phyloP scores from a whole-genome alignment of 2,113 vertebrate species.

The Chaetops frenatus region DNA sequence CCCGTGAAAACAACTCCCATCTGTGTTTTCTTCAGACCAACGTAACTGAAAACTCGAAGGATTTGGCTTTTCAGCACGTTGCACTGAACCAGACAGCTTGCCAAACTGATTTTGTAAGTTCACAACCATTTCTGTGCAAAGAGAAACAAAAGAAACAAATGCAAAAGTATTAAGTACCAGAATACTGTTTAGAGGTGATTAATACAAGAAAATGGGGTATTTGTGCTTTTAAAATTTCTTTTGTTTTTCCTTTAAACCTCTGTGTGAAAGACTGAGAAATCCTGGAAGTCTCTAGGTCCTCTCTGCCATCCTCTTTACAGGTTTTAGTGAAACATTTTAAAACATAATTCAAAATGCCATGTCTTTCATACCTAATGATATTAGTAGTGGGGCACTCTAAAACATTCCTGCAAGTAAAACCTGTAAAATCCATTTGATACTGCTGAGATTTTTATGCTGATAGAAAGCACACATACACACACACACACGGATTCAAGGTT shows the following conservation, averaged over 20 bases:
- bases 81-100: slow-evolving; percentile 57
- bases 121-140: slow-evolving; percentile 75
- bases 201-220: not conserved
- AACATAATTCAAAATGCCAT: not conserved
- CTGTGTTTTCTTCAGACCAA: slow-evolving; percentile 75
- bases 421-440: not conserved
- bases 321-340: not conserved
- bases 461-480: not conserved
- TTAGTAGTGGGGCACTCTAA: not conserved
- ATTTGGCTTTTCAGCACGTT: not conserved
- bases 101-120: slow-evolving; percentile 80
- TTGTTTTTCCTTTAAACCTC: not conserved
- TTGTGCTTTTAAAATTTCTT: not conserved
- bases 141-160: not conserved
- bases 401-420: not conserved
- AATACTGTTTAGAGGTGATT: not conserved
- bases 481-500: not conserved
- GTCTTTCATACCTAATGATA: not conserved
- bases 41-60: slow-evolving; percentile 84
- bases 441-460: not conserved
- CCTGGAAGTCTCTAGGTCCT: not conserved
- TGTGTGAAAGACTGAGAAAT: not conserved
- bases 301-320: not conserved
- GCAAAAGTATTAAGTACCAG: not conserved
- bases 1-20: slow-evolving; percentile 75